Percentiles rank a stretch among this genome's conserved stretches.
Evolutionary conservation across 2,113 vertebrate genomes (phyloP).

Genomic region (Thermophis baileyi): DNA sequence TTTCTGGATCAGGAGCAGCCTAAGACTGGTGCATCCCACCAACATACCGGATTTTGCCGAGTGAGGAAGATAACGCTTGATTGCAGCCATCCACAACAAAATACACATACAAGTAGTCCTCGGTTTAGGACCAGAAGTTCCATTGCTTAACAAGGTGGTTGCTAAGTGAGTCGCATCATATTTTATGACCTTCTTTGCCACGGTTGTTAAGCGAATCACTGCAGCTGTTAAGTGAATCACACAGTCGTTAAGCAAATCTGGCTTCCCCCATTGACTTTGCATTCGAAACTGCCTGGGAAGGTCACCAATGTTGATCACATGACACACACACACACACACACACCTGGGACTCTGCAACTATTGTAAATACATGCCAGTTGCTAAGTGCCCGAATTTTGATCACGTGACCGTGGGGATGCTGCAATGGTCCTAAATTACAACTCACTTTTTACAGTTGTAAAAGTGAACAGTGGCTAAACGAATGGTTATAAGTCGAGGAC

Average conservation of each 20-base stretch:
- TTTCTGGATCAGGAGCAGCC: not conserved
- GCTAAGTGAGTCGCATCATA: not conserved
- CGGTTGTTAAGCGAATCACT: too few species aligned
- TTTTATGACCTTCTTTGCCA: too few species aligned
- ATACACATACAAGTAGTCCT: not conserved
- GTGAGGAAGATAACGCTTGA: too few species aligned
- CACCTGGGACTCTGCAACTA: not conserved
- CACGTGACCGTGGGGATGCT: not conserved
- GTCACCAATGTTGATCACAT: accelerated
- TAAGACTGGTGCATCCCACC: too few species aligned
- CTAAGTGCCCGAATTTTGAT: not conserved
- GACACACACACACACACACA: too few species aligned
- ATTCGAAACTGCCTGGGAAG: not conserved
- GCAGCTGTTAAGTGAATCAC: too few species aligned
- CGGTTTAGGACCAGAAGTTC: not conserved
- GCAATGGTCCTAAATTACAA: not conserved
- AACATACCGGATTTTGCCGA: too few species aligned
- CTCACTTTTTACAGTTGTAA: not conserved
- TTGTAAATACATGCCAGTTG: not conserved
- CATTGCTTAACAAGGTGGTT: not conserved
- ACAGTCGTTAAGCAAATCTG: too few species aligned
- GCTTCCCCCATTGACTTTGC: not conserved
- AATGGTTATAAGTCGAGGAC: not conserved
- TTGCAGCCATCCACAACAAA: too few species aligned
- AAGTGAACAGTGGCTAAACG: not conserved